Evolutionary conservation across 2,888 invertebrate species (phyloP).

Genomic region (Dromius quadrimaculatus): DNA sequence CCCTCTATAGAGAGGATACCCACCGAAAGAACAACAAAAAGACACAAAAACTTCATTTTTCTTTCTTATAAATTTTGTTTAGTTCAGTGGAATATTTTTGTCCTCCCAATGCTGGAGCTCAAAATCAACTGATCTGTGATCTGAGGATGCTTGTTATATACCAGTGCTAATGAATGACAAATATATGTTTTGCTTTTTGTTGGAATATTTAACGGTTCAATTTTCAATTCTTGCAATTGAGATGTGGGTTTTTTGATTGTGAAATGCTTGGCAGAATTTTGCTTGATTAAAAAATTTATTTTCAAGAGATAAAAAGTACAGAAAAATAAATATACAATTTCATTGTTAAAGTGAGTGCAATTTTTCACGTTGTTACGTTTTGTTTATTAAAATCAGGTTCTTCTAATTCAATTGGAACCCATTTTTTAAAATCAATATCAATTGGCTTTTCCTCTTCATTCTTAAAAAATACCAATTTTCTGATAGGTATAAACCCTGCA

Average conservation of each 20-base stretch:
- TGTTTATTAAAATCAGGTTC: neutral
- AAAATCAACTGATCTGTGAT: neutral
- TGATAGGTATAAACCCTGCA: neutral
- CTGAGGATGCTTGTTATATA: neutral
- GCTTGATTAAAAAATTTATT: too few species aligned
- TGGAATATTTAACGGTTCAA: neutral
- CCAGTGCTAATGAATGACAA: neutral
- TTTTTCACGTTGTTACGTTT: too few species aligned
- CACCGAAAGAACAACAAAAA: neutral
- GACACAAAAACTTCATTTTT: neutral
- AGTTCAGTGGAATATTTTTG: too few species aligned
- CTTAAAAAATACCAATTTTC: neutral
- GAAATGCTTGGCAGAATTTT: neutral
- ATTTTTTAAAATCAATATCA: neutral
- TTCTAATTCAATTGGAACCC: constrained; percentile 5
- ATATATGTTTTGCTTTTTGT: neutral
- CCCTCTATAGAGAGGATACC: neutral
- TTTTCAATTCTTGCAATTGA: neutral
- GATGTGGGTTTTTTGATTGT: neutral
- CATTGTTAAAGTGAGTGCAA: too few species aligned
- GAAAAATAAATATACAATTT: too few species aligned
- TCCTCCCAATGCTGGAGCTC: neutral
- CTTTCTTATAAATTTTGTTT: neutral
- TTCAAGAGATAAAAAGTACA: too few species aligned
- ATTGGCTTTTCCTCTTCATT: neutral